Conservation (phyloP, 1,140 invertebrate genomes). For the Drosophila malerkotliana region DNA sequence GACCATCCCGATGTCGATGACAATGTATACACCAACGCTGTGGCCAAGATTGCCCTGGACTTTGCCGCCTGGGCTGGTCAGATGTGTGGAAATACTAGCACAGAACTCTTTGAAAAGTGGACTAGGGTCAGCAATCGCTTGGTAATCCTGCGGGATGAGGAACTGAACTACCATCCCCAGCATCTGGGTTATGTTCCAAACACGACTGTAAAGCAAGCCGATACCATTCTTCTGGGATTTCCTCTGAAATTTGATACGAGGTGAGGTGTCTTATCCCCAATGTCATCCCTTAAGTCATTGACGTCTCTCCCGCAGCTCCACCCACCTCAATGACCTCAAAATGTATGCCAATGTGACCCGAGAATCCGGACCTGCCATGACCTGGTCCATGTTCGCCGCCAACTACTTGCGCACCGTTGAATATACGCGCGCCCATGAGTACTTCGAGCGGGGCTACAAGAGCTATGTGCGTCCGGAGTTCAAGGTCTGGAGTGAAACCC, state of each 20-base stretch:
- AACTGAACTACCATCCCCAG: conserved; percentile 85
- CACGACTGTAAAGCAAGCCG: conserved; percentile 85
- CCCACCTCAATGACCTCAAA: conserved; percentile 85
- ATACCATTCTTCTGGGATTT: conserved; percentile 85
- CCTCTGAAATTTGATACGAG: conserved; percentile 85
- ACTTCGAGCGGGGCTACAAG: conserved; percentile 85
- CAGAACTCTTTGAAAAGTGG: conserved; percentile 71
- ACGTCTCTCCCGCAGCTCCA: conserved; percentile 19
- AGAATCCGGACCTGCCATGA: conserved; percentile 85
- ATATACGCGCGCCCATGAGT: conserved; percentile 72
- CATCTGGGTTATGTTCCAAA: conserved; percentile 84
- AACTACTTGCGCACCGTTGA: conserved; percentile 84
- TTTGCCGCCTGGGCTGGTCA: conserved; percentile 81
- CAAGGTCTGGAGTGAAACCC: conserved; percentile 85
- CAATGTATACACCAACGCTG: conserved; percentile 86
- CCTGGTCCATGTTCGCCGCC: conserved; percentile 86
- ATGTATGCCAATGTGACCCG: conserved; percentile 85
- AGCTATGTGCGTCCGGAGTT: conserved; percentile 86
- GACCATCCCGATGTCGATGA: conserved; percentile 85
- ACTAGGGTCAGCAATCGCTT: conserved; percentile 84
- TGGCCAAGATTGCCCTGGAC: conserved; percentile 85
- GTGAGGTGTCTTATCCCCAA: conserved; percentile 18
- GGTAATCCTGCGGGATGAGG: conserved; percentile 84
- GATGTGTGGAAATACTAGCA: conserved; percentile 47
- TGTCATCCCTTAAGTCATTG: neutral